Conservation (phyloP, 2,888 invertebrate genomes). For the Magallana nippona region DNA sequence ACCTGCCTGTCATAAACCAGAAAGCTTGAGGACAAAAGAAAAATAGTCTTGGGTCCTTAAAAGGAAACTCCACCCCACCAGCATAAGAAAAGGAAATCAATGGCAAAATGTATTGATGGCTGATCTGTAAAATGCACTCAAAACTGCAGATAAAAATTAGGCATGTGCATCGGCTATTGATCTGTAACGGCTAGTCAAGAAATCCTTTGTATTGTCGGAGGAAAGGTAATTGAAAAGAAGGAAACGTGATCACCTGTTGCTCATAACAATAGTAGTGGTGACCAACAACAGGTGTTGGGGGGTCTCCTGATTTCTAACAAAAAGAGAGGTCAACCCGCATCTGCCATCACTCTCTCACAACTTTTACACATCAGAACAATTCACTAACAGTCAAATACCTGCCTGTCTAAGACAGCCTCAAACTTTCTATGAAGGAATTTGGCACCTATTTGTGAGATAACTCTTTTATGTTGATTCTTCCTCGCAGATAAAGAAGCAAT, state of each 20-base stretch:
- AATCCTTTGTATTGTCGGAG: not conserved
- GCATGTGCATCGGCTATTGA: conserved; percentile 15
- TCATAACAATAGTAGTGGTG: conserved; percentile 8
- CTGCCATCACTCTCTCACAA: conserved; percentile 22
- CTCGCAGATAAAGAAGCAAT: not conserved
- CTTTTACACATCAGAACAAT: not conserved
- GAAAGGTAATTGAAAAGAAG: not conserved
- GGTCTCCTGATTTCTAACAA: not conserved
- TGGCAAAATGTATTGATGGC: conserved; percentile 4
- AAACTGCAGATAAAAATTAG: not conserved
- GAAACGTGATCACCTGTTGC: conserved; percentile 22
- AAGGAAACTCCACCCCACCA: not conserved
- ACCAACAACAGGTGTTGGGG: conserved; percentile 5
- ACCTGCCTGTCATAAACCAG: not conserved
- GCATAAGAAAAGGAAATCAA: conserved; percentile 5
- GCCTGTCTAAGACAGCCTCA: no score
- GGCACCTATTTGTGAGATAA: not conserved
- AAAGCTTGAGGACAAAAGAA: conserved; percentile 4
- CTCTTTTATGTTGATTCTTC: no score
- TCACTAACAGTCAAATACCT: not conserved
- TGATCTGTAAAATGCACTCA: not conserved
- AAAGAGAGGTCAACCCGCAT: conserved; percentile 1
- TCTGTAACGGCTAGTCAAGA: not conserved
- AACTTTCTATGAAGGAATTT: not conserved
- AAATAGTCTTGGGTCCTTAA: not conserved